Evolutionary conservation across 2,888 invertebrate species (phyloP), one percentile per base, ranked within the genome.

Genomic region (Idaea aversata): DNA sequence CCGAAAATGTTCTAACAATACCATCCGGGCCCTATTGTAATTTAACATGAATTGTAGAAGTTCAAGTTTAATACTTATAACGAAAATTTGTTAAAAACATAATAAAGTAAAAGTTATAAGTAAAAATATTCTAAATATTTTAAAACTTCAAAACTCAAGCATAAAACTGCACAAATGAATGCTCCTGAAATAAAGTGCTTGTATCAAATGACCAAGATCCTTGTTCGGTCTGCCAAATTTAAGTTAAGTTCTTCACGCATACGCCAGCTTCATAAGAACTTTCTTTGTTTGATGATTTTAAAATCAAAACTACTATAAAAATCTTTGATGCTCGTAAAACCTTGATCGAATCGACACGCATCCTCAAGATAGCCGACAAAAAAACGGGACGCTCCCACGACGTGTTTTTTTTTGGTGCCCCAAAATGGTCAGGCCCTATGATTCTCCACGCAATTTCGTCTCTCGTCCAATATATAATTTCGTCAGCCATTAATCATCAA

Each of bases 391-490:
- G 88, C 90, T 91, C 90, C 88, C 90, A 90, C 88, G 88, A 83
- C 79, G 72, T 77, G 77, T 81, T 86, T 87, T 25, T n/a, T 87
- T 88, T 84, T 82, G 77, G 63, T 72, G 73, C 73, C 67, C 75
- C 75, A 77, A 80, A 82, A 79, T 77, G 82, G 80, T 77, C 81
- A 76, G 80, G 76, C 75, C 77, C 80, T 78, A 79, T 82, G 78
- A 77, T 79, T 81, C 78, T 71, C 71, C 77, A 77, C 83, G 82
- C 87, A 88, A 89, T 91, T 90, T 88, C 76, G 82, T 82, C 79
- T 72, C 70, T 77, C 81, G 76, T 78, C 82, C 83, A 88, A 88
- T 86, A 83, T 90, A 84, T 91, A 91, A 91, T 91, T 91, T 91
- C 77, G 82, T 77, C 74, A 65, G 73, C 77, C 87, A 90, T 91